A percentile compares a stretch with the other conserved stretches of the same genome.
Evolutionary conservation across 2,888 invertebrate species (phyloP).

Genomic region (Sarcophaga rosellei): DNA sequence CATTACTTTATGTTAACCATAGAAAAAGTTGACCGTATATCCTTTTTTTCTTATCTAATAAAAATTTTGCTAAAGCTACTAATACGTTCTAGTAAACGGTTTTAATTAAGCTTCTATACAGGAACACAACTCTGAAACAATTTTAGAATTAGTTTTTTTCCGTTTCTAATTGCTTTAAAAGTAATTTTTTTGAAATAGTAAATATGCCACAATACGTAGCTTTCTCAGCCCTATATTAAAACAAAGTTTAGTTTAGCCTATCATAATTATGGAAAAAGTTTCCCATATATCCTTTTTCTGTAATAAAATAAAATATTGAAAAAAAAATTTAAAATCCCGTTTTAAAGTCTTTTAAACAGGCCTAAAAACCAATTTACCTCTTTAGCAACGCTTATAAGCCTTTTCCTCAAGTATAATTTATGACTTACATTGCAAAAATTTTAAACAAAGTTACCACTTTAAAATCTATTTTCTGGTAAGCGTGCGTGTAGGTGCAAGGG

Average conservation of each 20-base stretch:
- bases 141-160: too few species aligned
- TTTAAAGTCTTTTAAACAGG: not conserved
- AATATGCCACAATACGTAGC: not conserved
- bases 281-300: not conserved
- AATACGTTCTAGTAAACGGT: too few species aligned
- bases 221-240: not conserved
- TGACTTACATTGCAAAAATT: not conserved
- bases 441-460: not conserved
- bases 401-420: not conserved
- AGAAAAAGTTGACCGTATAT: not conserved
- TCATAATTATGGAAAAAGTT: not conserved
- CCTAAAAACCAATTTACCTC: not conserved
- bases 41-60: not conserved
- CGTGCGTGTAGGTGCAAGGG: not conserved
- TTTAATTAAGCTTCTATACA: too few species aligned
- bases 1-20: not conserved
- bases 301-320: not conserved
- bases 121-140: too few species aligned
- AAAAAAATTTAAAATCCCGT: not conserved
- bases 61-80: too few species aligned
- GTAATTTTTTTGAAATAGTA: not conserved
- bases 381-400: not conserved
- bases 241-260: not conserved
- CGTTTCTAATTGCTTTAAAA: too few species aligned
- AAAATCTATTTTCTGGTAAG: not conserved